Evolutionary conservation across 1,140 invertebrate species (phyloP), one percentile per base, ranked within the genome.

Genomic region (Phenacoccus solenopsis): DNA sequence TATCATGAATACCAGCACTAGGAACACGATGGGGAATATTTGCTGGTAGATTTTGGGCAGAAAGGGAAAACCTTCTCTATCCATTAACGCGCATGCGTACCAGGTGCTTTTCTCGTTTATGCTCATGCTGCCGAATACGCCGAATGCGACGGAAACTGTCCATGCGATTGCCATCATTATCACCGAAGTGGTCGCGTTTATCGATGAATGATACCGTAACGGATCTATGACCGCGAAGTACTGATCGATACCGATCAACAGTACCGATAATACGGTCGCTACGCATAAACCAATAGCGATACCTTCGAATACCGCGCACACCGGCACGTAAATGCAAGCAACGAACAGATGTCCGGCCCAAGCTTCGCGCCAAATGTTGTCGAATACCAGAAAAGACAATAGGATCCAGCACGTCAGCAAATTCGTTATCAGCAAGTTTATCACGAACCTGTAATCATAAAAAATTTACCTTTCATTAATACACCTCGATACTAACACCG

Each of bases 191-290:
- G 85, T 79, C 74, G 89, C 86, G 74, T 90, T 85, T 70, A 94
- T 83, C 28, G 87, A 84, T 16, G 86, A 85, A 72, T 90, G 87
- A 77, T 94, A 93, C n/a, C 89, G 85, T 24, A 94, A 80, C 0
- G 91, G 91, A 77, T 91, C 89, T 4, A 90, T 89, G 28, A 95
- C 90, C 0, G 91, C 92, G 72, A 89, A 88, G 78, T 92, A 93
- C 75, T 93, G 88, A 76, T 95, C 92, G 1, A 92, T 79, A 0
- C 90, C 89, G 35, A 95, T 91, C 10, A 94, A 82, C 9, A 92
- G 82, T 5, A 93, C 85, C 0, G 88, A 88, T 22, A 91, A 81
- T 1, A 87, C 82, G 20, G 82, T 83, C 0, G 81, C 80, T 13
- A 83, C 81, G 57, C 83, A 81, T 0, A 83, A 75, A 21, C 81